Evolutionary conservation across 2,113 vertebrate species (phyloP).

Genomic region (Eurypyga helias): DNA sequence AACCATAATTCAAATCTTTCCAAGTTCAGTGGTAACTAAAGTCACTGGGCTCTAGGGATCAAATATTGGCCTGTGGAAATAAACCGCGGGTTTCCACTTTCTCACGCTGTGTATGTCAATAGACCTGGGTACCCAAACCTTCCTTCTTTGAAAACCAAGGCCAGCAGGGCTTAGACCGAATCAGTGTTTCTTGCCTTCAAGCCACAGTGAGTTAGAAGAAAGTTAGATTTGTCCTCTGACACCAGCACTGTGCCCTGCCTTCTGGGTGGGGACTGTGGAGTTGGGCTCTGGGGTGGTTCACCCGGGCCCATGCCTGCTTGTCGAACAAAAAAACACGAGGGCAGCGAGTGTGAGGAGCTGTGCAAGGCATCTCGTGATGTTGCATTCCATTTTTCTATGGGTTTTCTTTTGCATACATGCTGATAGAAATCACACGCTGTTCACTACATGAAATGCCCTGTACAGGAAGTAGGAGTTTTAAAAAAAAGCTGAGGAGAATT

Average conservation of each 20-base stretch:
- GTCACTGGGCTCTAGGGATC: not conserved
- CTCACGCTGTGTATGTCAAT: not conserved
- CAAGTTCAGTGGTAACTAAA: not conserved
- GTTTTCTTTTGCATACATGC: not conserved
- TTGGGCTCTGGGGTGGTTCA: not conserved
- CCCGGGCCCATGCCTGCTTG: fast-evolving
- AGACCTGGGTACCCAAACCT: not conserved
- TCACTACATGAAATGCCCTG: not conserved
- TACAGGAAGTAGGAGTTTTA: not conserved
- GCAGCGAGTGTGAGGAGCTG: fast-evolving
- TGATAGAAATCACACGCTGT: not conserved
- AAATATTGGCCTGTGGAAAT: not conserved
- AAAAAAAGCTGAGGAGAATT: not conserved
- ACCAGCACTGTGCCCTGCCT: not conserved
- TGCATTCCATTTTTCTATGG: not conserved
- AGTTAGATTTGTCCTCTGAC: not conserved
- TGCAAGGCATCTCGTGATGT: fast-evolving
- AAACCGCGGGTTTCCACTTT: not conserved
- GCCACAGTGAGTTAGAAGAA: not conserved
- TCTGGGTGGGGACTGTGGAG: not conserved
- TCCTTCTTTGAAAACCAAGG: not conserved
- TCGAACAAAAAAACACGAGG: not conserved
- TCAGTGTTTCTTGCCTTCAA: not conserved
- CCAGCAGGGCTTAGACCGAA: not conserved
- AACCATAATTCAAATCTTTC: not conserved